Base-by-base conservation (phyloP, 1,140 invertebrate genomes). In the Tetramorium alpestre region DNA sequence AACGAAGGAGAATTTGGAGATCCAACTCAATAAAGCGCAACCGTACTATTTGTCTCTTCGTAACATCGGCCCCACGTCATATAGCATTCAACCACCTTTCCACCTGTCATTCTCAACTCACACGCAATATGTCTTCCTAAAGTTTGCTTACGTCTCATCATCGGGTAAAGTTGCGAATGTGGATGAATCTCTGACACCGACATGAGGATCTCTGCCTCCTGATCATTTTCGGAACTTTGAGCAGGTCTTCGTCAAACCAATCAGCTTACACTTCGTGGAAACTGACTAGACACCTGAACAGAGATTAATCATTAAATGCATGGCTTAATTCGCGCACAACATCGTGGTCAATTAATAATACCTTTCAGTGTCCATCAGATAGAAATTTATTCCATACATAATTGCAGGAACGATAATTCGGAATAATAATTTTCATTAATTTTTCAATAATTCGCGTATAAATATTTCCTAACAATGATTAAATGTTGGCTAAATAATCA, bases 51-150 rank as follows among this genome's bases (percentile, higher is more conserved):
- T 88, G 87, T 90, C 87, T 87, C 91, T 88, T 76, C 86, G 91
- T 90, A 92, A 93, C 91, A 90, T 93, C 88, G 89, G 89, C 85
- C 88, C 67, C 86, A 82, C 60, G 82, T 93, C 91, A 88, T 87
- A 88, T 87, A 88, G 77, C 89, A 91, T 90, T 93, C 92, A 91
- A 86, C 85, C 89, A 87, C 84, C 87, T 91, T 90, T 91, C 88
- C 85, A 75, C 73, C 78, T 91, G 81, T 89, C 89, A 77, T 85
- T 87, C 76, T 89, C 90, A 81, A 90, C 90, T 90, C 85, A 82
- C 88, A 87, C 89, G 87, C 89, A 88, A 92, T 92, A 91, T 82
- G 93, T 93, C 91, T 93, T 93, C 88, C 81, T 88, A 87, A 54
- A 80, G 87, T 92, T 92, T 92, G 88, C 88, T 87, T 77, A 51